Percentiles rank a stretch among this genome's conserved stretches.
phyloP scores from a whole-genome alignment of 2,113 vertebrate genomes.

The Laterallus jamaicensis region DNA sequence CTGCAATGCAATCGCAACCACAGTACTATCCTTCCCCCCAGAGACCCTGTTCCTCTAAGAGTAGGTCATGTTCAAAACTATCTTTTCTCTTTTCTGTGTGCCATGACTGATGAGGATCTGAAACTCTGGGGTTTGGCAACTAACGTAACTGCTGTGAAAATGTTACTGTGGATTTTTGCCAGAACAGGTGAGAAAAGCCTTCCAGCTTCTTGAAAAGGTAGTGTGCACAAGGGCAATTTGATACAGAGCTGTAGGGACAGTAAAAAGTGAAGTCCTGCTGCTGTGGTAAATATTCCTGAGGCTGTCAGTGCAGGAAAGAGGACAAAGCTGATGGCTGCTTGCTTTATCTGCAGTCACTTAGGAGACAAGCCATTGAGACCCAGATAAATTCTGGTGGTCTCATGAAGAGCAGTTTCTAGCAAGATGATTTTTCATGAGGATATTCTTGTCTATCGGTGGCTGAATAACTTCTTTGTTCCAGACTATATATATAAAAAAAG shows the following conservation, averaged over 20 bases:
- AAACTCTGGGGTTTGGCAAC: background rate
- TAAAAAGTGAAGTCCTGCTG: background rate
- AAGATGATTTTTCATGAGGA: background rate
- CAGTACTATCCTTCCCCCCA: background rate
- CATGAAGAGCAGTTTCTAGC: background rate
- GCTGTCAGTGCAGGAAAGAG: background rate
- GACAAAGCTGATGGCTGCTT: background rate
- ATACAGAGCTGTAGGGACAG: background rate
- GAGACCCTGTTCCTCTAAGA: background rate
- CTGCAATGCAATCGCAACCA: background rate
- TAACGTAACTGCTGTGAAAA: background rate
- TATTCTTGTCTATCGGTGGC: background rate
- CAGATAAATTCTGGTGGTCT: background rate
- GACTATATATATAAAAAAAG: background rate
- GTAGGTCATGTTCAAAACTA: background rate
- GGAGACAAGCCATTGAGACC: background rate
- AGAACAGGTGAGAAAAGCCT: background rate
- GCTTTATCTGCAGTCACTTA: background rate
- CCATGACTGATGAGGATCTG: background rate
- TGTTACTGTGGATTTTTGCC: background rate
- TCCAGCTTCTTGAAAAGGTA: background rate
- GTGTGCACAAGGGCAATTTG: background rate
- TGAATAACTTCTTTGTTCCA: constrained; percentile 27
- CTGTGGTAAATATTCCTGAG: background rate
- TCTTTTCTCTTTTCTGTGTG: background rate